Evolutionary conservation across 1,140 invertebrate species (phyloP), one percentile per base, ranked within the genome.

Genomic region (Nasonia vitripennis): DNA sequence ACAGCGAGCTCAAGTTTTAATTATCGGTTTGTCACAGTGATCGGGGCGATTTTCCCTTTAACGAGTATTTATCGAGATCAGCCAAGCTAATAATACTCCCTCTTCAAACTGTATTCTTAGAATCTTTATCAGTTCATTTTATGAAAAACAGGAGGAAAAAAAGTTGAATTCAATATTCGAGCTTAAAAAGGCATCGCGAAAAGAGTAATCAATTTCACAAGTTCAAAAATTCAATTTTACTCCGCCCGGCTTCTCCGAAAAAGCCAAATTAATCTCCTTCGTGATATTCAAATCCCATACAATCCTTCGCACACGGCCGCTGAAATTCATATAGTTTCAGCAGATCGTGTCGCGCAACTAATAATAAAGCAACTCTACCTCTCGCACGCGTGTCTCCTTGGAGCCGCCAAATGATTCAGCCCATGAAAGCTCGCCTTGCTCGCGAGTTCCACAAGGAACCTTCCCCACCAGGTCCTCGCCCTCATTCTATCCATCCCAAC

Each of bases 381-480:
- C 34, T 81, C 79, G 20, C 34, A 81, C 7, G 34, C 1, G n/a
- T 70, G 79, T 81, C 67, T 34, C 27, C 67, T 41, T 2, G 79
- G 31, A 0, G 79, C 62, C 1, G 37, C 51, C 10, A 80, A 12
- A 9, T 80, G 79, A 27, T 81, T 81, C 5, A 81, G 51, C 10
- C 67, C 79, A 37, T 81, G 79, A 4, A 81, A n/a, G 14, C 62
- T 70, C 9, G 67, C 62, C 10, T 68, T 45, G n/a, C 14, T 68
- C 0, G 55, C 51, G 9, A n/a, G 31, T 2, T 67, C 62, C 7
- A 68, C 27, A 2, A 80, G 10, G 27, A 20, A 80, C 4, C 27
- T 17, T 27, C 4, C 62, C 9, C 34, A 10, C 10, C 77, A 10
- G 7, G 77, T 14, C 2, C 48, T 23, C 14, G 77, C 9, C 2